Evolutionary conservation across 2,113 vertebrate genomes (phyloP).

Genomic region (Ornithorhynchus anatinus): DNA sequence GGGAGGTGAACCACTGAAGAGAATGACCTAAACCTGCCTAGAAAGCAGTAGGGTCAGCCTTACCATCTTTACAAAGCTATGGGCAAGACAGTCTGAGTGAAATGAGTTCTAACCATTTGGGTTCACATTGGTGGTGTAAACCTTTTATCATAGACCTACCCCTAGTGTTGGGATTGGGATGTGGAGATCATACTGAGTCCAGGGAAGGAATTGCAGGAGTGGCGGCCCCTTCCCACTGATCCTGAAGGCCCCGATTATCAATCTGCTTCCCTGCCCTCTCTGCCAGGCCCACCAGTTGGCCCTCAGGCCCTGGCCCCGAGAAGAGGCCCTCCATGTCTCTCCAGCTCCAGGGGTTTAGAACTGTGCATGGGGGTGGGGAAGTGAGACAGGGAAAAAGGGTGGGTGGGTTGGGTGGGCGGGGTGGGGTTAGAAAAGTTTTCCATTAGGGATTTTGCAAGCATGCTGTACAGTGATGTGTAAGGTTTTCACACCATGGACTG

Average conservation of each 20-base stretch:
- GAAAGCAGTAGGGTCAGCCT: neutral
- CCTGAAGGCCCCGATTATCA: neutral
- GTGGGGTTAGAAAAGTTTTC: slow-evolving; percentile 10
- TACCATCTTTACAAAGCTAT: neutral
- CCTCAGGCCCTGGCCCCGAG: neutral
- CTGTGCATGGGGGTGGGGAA: slow-evolving; percentile 47
- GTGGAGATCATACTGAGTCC: too few relatives aligned
- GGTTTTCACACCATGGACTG: neutral
- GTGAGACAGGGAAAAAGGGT: slow-evolving; percentile 7
- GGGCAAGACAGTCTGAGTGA: neutral
- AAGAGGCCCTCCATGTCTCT: neutral
- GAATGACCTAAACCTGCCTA: neutral
- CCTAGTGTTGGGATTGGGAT: too few relatives aligned
- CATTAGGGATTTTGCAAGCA: slow-evolving; percentile 33
- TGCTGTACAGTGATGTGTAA: slow-evolving; percentile 27
- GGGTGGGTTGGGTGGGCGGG: neutral
- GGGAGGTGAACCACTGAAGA: neutral
- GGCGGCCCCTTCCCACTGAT: neutral
- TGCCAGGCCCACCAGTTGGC: neutral
- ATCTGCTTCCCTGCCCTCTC: neutral
- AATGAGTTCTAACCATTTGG: neutral
- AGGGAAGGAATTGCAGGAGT: too few relatives aligned
- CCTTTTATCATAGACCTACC: neutral
- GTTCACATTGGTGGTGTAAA: neutral
- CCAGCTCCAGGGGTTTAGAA: slow-evolving; percentile 29